Evolutionary conservation across 2,888 invertebrate species (phyloP).

Genomic region (Hirtodrosophila confusa): DNA sequence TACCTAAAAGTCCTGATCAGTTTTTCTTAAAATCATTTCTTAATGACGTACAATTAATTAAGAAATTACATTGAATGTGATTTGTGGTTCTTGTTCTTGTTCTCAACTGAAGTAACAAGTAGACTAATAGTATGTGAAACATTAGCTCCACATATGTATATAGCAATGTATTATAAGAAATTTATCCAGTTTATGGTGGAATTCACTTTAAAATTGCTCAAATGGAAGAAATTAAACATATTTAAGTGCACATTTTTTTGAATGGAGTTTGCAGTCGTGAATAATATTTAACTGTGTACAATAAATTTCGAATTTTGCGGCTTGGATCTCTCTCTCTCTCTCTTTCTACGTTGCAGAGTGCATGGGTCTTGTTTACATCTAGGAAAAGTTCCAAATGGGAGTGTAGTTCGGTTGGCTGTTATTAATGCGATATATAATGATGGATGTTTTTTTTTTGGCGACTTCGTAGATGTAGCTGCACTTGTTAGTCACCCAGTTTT

Average conservation of each 20-base stretch:
- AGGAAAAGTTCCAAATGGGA: slow-evolving; percentile 56
- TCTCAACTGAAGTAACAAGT: slow-evolving; percentile 34
- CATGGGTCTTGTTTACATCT: slow-evolving; percentile 46
- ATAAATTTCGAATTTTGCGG: slow-evolving; percentile 57
- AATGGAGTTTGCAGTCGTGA: slow-evolving; percentile 31
- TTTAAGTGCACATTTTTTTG: slow-evolving; percentile 50
- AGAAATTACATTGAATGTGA: slow-evolving; percentile 37
- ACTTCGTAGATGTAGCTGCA: slow-evolving; percentile 9
- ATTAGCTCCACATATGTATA: neutral
- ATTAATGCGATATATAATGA: slow-evolving; percentile 46
- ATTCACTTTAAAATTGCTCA: slow-evolving; percentile 51
- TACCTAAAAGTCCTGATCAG: slow-evolving; percentile 44
- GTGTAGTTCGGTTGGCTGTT: slow-evolving; percentile 63
- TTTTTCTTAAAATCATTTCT: slow-evolving; percentile 48
- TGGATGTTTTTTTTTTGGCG: slow-evolving; percentile 16
- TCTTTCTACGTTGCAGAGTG: slow-evolving; percentile 34
- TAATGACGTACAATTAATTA: slow-evolving; percentile 39
- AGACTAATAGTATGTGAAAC: slow-evolving; percentile 6
- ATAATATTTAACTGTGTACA: slow-evolving; percentile 49
- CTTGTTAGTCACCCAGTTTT: slow-evolving; percentile 78
- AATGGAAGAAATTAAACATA: slow-evolving; percentile 48
- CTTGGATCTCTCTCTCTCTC: slow-evolving; percentile 39
- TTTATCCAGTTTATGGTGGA: slow-evolving; percentile 29
- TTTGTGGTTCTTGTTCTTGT: slow-evolving; percentile 15
- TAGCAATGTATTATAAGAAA: slow-evolving; percentile 35